phyloP scores from a whole-genome alignment of 2,113 vertebrate genomes.

The Hyla sarda region DNA sequence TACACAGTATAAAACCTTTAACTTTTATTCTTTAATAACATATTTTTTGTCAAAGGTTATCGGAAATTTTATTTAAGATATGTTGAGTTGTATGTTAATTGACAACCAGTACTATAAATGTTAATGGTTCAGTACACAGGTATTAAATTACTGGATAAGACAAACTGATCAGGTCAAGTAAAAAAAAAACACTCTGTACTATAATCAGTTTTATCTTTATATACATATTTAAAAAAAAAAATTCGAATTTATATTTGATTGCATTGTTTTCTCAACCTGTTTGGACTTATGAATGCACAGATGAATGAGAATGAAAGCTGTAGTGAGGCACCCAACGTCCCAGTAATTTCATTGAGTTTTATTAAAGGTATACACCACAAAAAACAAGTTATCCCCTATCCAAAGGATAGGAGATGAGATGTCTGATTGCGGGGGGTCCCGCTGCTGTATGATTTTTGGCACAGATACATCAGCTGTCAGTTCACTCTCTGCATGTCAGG shows the following conservation, averaged over 20 bases:
- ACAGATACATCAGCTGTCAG: too few species aligned
- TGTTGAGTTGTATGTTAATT: slow-evolving; percentile 50
- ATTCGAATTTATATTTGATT: background rate
- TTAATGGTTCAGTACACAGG: slow-evolving; percentile 17
- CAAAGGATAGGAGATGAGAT: too few species aligned
- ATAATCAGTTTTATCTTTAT: background rate
- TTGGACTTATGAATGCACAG: too few species aligned
- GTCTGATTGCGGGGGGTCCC: too few species aligned
- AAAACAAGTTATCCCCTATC: too few species aligned
- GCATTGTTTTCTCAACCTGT: too few species aligned
- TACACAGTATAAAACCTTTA: slow-evolving; percentile 16
- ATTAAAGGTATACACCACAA: too few species aligned
- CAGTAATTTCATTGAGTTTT: too few species aligned
- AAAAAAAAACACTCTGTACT: background rate
- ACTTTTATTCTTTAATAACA: slow-evolving; percentile 28
- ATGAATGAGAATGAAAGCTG: background rate
- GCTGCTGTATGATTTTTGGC: too few species aligned
- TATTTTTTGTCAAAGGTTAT: slow-evolving; percentile 52
- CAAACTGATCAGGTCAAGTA: slow-evolving; percentile 14
- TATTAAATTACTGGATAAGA: background rate
- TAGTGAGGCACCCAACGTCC: background rate
- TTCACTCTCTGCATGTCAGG: too few species aligned
- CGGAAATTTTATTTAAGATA: slow-evolving; percentile 20
- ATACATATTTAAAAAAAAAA: background rate
- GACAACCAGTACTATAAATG: slow-evolving; percentile 28